Conservation (phyloP, 2,797 vertebrate species). For the Onychomys arenicola region DNA sequence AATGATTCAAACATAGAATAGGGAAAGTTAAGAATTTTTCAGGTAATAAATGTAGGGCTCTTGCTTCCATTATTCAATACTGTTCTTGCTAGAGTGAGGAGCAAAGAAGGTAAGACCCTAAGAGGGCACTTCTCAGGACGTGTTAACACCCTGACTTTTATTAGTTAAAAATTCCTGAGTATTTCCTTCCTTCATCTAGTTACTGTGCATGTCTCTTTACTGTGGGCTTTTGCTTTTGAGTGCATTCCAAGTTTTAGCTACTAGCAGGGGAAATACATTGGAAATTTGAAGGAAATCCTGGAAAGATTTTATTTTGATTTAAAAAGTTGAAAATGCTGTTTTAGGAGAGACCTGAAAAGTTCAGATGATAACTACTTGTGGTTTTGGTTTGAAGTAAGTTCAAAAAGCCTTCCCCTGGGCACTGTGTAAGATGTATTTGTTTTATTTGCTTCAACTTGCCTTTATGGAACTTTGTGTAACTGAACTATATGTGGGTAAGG, state of each 20-base stretch:
- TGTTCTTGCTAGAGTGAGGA: not conserved
- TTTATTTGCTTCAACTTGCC: not conserved
- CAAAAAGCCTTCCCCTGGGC: not conserved
- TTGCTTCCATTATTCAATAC: slow-evolving; percentile 46
- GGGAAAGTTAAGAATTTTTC: slow-evolving; percentile 32
- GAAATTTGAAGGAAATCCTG: not conserved
- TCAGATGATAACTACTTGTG: not conserved
- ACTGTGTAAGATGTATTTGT: not conserved
- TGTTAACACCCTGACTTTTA: not conserved
- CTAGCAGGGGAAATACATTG: not conserved
- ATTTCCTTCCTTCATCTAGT: not conserved
- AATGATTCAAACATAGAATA: slow-evolving; percentile 66
- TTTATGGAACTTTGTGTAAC: not conserved
- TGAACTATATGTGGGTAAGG: not conserved
- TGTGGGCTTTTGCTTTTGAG: not conserved
- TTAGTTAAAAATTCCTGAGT: not conserved
- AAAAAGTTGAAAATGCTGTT: slow-evolving; percentile 22
- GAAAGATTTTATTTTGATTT: slow-evolving; percentile 7
- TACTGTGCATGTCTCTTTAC: slow-evolving; percentile 3
- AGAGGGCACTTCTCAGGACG: not conserved
- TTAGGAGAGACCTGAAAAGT: not conserved
- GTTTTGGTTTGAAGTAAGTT: slow-evolving; percentile 33
- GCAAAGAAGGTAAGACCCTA: not conserved
- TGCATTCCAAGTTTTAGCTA: not conserved
- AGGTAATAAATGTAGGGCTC: slow-evolving; percentile 44